These are phyloP conservation scores for Misgurnus mizolepis DNA, from an alignment of 2,113 vertebrate genomes.

Conservation along the genomic window DNA sequence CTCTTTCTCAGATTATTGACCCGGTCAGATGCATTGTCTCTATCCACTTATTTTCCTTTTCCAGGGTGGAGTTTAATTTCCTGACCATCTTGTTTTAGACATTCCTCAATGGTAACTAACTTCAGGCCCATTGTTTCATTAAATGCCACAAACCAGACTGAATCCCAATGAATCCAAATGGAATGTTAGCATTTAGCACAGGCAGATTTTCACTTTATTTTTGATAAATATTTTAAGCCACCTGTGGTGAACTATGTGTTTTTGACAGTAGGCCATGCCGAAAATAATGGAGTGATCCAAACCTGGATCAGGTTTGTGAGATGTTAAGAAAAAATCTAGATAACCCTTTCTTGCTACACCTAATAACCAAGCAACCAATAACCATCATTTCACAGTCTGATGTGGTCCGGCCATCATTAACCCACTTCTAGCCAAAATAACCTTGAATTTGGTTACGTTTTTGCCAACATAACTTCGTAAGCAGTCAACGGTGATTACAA, in stretches of 20 bases:
- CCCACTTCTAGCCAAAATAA: no score
- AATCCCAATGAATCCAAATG: constrained; percentile 1
- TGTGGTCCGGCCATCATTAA: no score
- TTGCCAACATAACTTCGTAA: no score
- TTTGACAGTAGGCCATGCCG: no score
- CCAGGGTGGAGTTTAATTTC: constrained; percentile 73
- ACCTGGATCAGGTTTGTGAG: not conserved
- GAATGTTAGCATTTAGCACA: not conserved
- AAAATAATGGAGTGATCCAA: no score
- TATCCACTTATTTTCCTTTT: constrained; percentile 54
- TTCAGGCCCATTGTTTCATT: constrained; percentile 42
- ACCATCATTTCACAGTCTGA: no score
- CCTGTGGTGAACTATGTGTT: no score
- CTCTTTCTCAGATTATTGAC: constrained; percentile 17
- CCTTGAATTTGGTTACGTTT: no score
- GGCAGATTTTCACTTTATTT: not conserved
- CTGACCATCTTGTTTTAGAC: constrained; percentile 55
- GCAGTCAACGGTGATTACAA: no score
- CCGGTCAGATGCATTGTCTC: constrained; percentile 37
- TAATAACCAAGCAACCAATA: no score
- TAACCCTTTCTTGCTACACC: not conserved
- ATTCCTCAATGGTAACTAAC: constrained; percentile 48
- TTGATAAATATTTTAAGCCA: no score
- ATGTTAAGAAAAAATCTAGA: not conserved
- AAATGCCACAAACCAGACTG: constrained; percentile 24